Evolutionary conservation across 2,113 vertebrate species (phyloP).

Genomic region (Shinisaurus crocodilurus): DNA sequence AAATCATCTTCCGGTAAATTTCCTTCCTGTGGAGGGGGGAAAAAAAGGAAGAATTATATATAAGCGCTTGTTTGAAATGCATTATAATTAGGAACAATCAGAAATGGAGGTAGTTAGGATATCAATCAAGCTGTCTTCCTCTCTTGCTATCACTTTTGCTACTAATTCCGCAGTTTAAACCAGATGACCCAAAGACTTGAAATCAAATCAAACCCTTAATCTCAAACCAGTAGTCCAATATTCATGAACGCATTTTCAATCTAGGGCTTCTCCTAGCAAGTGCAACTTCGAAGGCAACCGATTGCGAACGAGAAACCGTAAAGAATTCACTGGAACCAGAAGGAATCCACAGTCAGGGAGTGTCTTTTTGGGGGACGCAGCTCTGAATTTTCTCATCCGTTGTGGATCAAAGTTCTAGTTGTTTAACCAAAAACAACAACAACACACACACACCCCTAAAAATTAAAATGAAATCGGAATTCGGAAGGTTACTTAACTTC

Average conservation of each 20-base stretch:
- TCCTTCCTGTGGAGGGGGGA: conserved; percentile 15
- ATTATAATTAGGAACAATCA: conserved; percentile 14
- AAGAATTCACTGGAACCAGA: not conserved
- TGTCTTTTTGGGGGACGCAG: conserved; percentile 67
- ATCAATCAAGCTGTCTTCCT: not conserved
- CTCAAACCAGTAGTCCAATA: conserved; percentile 39
- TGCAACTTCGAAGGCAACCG: conserved; percentile 45
- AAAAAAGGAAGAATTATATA: conserved; percentile 22
- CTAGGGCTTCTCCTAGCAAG: conserved; percentile 38
- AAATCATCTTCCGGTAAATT: conserved; percentile 21
- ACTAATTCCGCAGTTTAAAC: not conserved
- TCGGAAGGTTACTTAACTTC: conserved; percentile 72
- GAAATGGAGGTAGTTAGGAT: not conserved
- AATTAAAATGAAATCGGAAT: conserved; percentile 62
- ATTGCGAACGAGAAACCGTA: conserved; percentile 53
- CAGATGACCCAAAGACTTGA: conserved; percentile 1
- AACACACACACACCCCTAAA: conserved; percentile 14
- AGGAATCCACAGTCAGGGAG: conserved; percentile 43
- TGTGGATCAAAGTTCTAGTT: conserved; percentile 68
- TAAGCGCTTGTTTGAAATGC: conserved; percentile 34
- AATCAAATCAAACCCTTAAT: conserved; percentile 33
- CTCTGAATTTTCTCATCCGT: conserved; percentile 62
- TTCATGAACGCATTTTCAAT: conserved; percentile 45
- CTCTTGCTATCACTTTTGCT: not conserved
- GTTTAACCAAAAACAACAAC: conserved; percentile 46